These are phyloP conservation scores for Sclerurus mexicanus DNA, from an alignment of 2,113 vertebrate genomes.

Conservation along the genomic window DNA sequence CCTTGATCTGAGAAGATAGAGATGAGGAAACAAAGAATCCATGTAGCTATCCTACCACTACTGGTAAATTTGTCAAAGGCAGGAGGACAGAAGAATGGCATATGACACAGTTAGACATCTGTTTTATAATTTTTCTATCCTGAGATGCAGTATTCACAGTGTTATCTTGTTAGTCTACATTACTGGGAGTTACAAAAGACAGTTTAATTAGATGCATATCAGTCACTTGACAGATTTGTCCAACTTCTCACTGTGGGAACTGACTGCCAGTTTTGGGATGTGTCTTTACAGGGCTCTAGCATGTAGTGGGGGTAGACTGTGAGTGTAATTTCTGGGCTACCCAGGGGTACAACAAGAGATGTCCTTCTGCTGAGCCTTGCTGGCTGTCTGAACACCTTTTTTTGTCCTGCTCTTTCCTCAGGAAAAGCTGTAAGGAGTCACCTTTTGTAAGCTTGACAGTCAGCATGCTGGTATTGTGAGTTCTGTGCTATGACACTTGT, in stretches of 20 bases:
- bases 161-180: slow-evolving; percentile 12
- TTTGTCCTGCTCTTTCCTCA: not conserved
- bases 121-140: slow-evolving; percentile 12
- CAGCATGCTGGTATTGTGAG: not conserved
- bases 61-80: slow-evolving; percentile 16
- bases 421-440: not conserved
- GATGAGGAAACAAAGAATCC: slow-evolving; percentile 4
- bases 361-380: not conserved
- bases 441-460: not conserved
- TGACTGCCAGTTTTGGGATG: not conserved
- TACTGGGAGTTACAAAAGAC: not conserved
- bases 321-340: not conserved
- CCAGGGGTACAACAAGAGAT: not conserved
- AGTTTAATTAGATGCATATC: slow-evolving; percentile 19
- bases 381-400: not conserved
- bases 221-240: not conserved
- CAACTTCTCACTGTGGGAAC: not conserved
- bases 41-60: not conserved
- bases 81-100: slow-evolving; percentile 44
- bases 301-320: not conserved
- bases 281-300: not conserved
- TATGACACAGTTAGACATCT: not conserved
- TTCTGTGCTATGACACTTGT: not conserved
- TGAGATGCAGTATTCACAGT: slow-evolving; percentile 1
- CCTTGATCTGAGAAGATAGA: slow-evolving; percentile 8